Evolutionary conservation across 2,888 invertebrate species (phyloP).

Genomic region (Cactoblastis cactorum): DNA sequence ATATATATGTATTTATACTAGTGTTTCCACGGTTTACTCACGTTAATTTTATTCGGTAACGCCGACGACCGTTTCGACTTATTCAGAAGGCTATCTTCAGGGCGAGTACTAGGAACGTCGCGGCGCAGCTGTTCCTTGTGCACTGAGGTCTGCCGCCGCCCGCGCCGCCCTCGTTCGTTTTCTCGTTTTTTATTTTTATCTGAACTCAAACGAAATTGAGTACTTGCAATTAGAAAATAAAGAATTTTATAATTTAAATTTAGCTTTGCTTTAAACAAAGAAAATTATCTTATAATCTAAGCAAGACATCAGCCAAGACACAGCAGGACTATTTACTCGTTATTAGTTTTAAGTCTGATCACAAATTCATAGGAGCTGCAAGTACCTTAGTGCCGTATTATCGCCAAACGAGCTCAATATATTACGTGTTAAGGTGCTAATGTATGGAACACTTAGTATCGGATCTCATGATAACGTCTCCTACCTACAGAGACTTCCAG

Average conservation of each 20-base stretch:
- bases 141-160: too few species aligned
- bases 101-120: too few species aligned
- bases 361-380: conserved; percentile 4
- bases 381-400: conserved; percentile 25
- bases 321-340: conserved; percentile 5
- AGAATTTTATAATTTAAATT: background rate
- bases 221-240: too few species aligned
- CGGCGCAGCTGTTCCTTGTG: too few species aligned
- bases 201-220: too few species aligned
- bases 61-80: too few species aligned
- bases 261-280: background rate
- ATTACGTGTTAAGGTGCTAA: conserved; percentile 54
- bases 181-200: too few species aligned
- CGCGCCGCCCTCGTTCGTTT: too few species aligned
- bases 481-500: conserved; percentile 9
- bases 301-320: background rate
- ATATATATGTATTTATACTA: too few species aligned
- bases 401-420: conserved; percentile 49
- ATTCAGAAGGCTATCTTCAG: too few species aligned
- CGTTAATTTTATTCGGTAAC: too few species aligned
- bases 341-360: conserved; percentile 7
- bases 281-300: background rate
- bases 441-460: conserved; percentile 51
- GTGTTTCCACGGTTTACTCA: too few species aligned
- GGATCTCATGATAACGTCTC: conserved; percentile 34